A percentile compares a stretch with the other conserved stretches of the same genome.
Evolutionary conservation across 2,888 invertebrate species (phyloP).

Genomic region (Thumatha senex): DNA sequence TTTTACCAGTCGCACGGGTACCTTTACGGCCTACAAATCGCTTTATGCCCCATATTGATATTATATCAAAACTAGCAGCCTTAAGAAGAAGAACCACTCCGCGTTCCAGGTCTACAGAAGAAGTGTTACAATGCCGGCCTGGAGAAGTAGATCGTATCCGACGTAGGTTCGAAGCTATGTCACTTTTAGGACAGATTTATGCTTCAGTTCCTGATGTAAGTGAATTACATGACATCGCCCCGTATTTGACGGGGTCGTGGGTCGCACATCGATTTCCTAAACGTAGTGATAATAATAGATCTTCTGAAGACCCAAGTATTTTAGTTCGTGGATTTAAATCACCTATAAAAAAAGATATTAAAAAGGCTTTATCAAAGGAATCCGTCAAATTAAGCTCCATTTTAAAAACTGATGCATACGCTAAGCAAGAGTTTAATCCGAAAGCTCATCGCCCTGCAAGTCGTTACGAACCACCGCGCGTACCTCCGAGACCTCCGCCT

Average conservation of each 20-base stretch:
- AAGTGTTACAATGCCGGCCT: conserved; percentile 77
- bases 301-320: conserved; percentile 75
- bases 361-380: conserved; percentile 56
- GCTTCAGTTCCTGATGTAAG: conserved; percentile 91
- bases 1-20: conserved; percentile 86
- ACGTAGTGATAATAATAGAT: conserved; percentile 86
- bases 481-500: conserved; percentile 79
- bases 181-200: conserved; percentile 90
- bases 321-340: conserved; percentile 58
- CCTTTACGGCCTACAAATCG: conserved; percentile 87
- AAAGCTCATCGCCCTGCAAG: conserved; percentile 89
- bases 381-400: conserved; percentile 78
- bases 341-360: conserved; percentile 72
- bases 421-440: conserved; percentile 89
- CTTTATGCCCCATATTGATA: conserved; percentile 94
- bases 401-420: conserved; percentile 80
- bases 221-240: conserved; percentile 90
- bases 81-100: conserved; percentile 77
- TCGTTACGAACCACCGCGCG: conserved; percentile 88
- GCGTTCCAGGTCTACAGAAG: conserved; percentile 78
- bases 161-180: conserved; percentile 88
- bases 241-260: conserved; percentile 91
- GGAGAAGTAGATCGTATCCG: conserved; percentile 90
- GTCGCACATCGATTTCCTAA: conserved; percentile 91
- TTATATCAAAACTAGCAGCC: conserved; percentile 93